Conservation (phyloP, 2,888 invertebrate genomes). For the Ypsolopha sequella region DNA sequence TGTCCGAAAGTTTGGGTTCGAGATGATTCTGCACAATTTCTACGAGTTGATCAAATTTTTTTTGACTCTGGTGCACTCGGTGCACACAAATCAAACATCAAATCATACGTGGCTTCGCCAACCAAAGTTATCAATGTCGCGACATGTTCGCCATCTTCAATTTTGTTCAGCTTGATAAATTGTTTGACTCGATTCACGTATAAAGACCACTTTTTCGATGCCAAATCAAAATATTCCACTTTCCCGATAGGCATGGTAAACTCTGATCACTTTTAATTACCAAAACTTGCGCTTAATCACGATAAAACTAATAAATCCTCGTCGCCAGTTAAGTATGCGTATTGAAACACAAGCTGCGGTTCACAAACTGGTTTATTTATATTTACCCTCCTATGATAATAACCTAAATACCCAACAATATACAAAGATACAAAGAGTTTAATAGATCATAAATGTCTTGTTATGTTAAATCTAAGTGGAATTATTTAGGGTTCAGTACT, state of each 20-base stretch:
- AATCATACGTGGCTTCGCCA: slow-evolving; percentile 1
- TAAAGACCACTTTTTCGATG: neutral
- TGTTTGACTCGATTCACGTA: neutral
- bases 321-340: too few species aligned
- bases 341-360: too few species aligned
- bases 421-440: too few species aligned
- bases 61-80: slow-evolving; percentile 1
- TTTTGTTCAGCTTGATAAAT: neutral
- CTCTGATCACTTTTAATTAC: too few species aligned
- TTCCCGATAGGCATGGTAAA: neutral
- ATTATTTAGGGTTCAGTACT: too few species aligned
- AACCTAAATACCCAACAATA: too few species aligned
- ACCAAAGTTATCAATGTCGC: neutral
- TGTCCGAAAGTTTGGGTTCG: slow-evolving; percentile 3
- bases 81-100: slow-evolving; percentile 6
- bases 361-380: too few species aligned
- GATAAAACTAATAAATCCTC: too few species aligned
- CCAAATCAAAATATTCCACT: neutral
- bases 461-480: too few species aligned
- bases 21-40: slow-evolving; percentile 1
- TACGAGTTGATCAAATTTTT: slow-evolving; percentile 1
- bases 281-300: too few species aligned
- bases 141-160: neutral
- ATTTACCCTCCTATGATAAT: too few species aligned
- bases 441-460: too few species aligned